Base-by-base conservation (phyloP, 2,888 invertebrate species). In the Parnassius smintheus region DNA sequence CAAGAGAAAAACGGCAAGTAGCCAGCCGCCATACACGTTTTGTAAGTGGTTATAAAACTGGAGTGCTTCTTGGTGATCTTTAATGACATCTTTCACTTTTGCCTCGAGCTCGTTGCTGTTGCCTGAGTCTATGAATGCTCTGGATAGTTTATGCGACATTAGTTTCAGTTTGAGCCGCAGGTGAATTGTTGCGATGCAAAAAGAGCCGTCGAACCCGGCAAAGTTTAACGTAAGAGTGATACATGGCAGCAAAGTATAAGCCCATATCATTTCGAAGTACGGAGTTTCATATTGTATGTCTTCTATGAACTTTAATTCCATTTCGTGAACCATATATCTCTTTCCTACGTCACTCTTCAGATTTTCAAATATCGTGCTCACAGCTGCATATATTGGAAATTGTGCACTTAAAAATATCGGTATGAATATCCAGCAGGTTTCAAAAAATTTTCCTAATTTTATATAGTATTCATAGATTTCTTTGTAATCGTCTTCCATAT, bases 101-200 rank as follows among this genome's bases (percentile, higher is more conserved):
- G 46, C 44, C 55, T 75, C 71, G 3, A 87, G 69, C 51, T 84
- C 79, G 0, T 56, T 56, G 35, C 63, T 65, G 48, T 69, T 72
- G 18, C 67, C 74, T 0, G 83, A 70, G 52, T 76, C 67, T 46
- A 70, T 66, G 64, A 85, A 86, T 0, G 82, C 80, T 55, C 67
- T 78, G 0, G 73, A 46, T 42, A 85, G 69, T 65, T 82, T 84
- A 50, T 77, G 75, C 0, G 73, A 65, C 64, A 86, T 68, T 51
- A 88, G 62, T 69, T 86, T 85, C 12, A 88, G 63, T 66, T 88
- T 88, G 1, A 88, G 69, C 8, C 81, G 72, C 42, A 86, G 70
- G 66, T 88, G 85, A 1, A 80, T 83, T 0, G 80, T 83, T 1
- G 82, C 81, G 56, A 88, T 86, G 61, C 87, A 86, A 62, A 86